Evolutionary conservation across 2,888 invertebrate genomes (phyloP).

Genomic region (Alsophila aescularia): DNA sequence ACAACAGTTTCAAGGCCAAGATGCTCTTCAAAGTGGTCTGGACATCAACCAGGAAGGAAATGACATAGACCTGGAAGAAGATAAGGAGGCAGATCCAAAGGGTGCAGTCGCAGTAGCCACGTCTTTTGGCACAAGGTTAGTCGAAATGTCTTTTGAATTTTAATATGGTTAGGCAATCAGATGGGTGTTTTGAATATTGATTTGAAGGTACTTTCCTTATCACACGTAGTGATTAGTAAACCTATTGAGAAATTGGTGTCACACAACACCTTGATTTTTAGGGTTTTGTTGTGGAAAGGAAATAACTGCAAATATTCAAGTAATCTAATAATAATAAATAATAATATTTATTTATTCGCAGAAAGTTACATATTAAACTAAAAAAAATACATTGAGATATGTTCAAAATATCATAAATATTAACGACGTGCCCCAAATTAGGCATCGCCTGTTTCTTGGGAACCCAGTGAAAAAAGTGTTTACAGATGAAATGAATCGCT

Average conservation of each 20-base stretch:
- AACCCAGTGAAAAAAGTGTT: no score
- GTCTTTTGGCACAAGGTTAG: conserved; percentile 76
- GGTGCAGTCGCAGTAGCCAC: conserved; percentile 71
- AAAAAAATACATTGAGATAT: no score
- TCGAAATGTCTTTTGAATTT: conserved; percentile 38
- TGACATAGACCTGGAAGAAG: conserved; percentile 59
- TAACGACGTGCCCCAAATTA: no score
- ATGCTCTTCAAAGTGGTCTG: conserved; percentile 67
- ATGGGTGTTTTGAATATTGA: conserved; percentile 5
- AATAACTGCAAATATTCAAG: no score
- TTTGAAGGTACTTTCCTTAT: background rate
- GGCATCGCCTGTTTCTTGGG: no score
- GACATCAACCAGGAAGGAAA: conserved; percentile 72
- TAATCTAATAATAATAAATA: no score
- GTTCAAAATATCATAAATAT: no score
- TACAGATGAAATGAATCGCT: no score
- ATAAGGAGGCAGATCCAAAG: conserved; percentile 49
- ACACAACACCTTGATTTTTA: no score
- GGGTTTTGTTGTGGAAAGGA: no score
- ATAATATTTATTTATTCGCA: no score
- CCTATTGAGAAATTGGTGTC: background rate
- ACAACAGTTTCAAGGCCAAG: conserved; percentile 47
- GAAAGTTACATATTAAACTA: no score
- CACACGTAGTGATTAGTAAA: background rate
- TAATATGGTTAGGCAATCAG: conserved; percentile 15